Conservation (phyloP, 2,113 vertebrate species). For the Atractosteus spatula region DNA sequence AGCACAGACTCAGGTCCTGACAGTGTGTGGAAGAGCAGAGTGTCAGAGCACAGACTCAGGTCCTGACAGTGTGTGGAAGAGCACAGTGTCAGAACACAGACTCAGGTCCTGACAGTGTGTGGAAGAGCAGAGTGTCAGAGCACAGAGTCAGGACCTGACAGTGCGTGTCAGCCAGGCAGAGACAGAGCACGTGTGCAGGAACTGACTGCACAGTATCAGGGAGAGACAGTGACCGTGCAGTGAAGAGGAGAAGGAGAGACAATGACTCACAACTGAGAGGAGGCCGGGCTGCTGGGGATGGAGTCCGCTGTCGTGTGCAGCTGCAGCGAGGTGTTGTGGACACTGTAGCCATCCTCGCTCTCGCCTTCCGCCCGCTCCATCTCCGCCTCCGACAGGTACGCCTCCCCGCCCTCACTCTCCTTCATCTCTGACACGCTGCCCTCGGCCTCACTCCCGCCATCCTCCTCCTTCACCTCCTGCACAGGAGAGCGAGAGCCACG, state of each 20-base stretch:
- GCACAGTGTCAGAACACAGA: no score
- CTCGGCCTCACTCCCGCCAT: constrained; percentile 74
- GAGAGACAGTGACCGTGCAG: not conserved
- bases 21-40: no score
- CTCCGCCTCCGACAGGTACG: constrained; percentile 90
- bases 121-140: no score
- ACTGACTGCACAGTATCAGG: not conserved
- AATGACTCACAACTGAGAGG: constrained; percentile 92
- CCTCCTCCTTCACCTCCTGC: constrained; percentile 86
- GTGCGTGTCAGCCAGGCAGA: constrained; percentile 35
- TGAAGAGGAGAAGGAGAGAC: not conserved
- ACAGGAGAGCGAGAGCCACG: constrained; percentile 36
- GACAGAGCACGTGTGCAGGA: constrained; percentile 10
- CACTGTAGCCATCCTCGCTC: constrained; percentile 95
- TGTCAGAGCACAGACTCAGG: no score
- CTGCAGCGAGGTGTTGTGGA: constrained; percentile 86
- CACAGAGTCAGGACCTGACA: not conserved
- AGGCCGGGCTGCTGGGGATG: constrained; percentile 96
- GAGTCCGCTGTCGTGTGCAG: constrained; percentile 90
- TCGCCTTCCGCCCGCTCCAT: constrained; percentile 93
- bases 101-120: no score
- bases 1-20: no score
- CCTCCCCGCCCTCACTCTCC: constrained; percentile 69
- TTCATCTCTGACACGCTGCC: constrained; percentile 77
- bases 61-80: no score